Percentiles rank a stretch among this genome's conserved stretches.
These are phyloP conservation scores for Nothobranchius kuhntae DNA, from an alignment of 2,113 vertebrate species.

Conservation along the genomic window DNA sequence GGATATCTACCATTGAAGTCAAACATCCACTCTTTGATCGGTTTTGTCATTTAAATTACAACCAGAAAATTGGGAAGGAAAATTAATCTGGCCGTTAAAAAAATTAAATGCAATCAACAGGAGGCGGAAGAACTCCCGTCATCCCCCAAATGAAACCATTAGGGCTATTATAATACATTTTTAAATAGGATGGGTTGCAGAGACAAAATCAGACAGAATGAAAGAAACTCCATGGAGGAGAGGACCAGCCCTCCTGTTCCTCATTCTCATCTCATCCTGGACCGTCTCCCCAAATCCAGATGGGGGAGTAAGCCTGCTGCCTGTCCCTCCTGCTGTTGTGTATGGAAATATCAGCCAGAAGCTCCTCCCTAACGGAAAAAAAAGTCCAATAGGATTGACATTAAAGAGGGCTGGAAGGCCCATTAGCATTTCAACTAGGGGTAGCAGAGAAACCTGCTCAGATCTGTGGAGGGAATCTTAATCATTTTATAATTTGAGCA, in stretches of 20 bases:
- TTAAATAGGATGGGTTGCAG: slow-evolving; percentile 35
- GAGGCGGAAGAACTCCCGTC: slow-evolving; percentile 17
- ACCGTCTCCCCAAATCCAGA: slow-evolving; percentile 53
- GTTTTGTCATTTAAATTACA: slow-evolving; percentile 50
- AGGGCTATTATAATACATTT: slow-evolving; percentile 36
- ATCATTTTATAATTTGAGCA: slow-evolving; percentile 68
- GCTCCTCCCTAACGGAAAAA: slow-evolving; percentile 53
- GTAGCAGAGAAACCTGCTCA: slow-evolving; percentile 68
- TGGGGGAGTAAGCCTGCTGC: slow-evolving; percentile 54
- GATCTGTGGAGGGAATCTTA: slow-evolving; percentile 76
- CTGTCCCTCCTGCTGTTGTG: slow-evolving; percentile 63
- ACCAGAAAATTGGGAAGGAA: slow-evolving; percentile 10
- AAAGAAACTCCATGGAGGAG: slow-evolving; percentile 18
- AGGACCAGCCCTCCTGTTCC: slow-evolving; percentile 31
- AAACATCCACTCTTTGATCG: slow-evolving; percentile 49
- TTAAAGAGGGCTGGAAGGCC: slow-evolving; percentile 65
- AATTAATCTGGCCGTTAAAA: slow-evolving; percentile 31
- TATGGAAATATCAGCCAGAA: slow-evolving; percentile 53
- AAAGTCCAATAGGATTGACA: slow-evolving; percentile 64
- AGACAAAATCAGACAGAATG: not conserved
- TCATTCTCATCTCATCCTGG: slow-evolving; percentile 37
- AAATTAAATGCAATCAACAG: slow-evolving; percentile 36
- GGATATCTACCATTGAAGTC: slow-evolving; percentile 32
- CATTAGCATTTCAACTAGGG: slow-evolving; percentile 79
- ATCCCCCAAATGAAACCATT: slow-evolving; percentile 1